phyloP scores from a whole-genome alignment of 2,797 vertebrate species.

The Xiphorhynchus erythropygius region DNA sequence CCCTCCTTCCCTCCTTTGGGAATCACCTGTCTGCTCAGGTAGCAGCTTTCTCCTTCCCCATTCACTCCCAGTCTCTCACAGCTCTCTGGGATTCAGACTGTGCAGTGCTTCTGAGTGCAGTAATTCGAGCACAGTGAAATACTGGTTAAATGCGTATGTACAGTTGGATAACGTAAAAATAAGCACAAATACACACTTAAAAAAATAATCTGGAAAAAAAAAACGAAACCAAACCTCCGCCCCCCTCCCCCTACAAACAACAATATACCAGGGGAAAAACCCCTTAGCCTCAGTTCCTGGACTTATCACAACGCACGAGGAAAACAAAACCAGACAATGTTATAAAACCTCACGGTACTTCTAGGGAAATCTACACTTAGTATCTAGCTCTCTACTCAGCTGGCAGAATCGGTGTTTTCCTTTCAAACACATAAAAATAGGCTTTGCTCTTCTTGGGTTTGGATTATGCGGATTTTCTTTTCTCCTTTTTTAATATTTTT shows the following conservation, averaged over 20 bases:
- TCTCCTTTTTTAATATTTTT: background rate
- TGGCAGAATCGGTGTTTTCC: conserved; percentile 57
- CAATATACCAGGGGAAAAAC: conserved; percentile 40
- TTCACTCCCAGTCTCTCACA: conserved; percentile 31
- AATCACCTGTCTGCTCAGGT: conserved; percentile 79
- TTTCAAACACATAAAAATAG: conserved; percentile 69
- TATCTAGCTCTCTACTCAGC: conserved; percentile 63
- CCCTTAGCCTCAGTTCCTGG: conserved; percentile 60
- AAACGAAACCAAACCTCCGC: background rate
- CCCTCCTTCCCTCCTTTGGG: background rate
- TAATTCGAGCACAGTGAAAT: conserved; percentile 89
- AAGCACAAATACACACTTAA: conserved; percentile 64
- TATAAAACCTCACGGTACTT: conserved; percentile 58
- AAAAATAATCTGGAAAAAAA: conserved; percentile 61
- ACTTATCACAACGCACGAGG: conserved; percentile 70
- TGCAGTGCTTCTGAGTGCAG: conserved; percentile 86
- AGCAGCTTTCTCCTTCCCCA: conserved; percentile 79
- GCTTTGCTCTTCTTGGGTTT: conserved; percentile 47
- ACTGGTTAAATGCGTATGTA: conserved; percentile 82
- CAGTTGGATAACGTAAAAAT: conserved; percentile 66
- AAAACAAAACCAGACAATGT: conserved; percentile 61
- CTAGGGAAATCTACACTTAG: conserved; percentile 60
- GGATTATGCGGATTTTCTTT: conserved; percentile 60
- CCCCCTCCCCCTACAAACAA: background rate
- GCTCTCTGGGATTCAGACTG: conserved; percentile 67